Percentiles rank a stretch among this genome's conserved stretches.
Conservation (phyloP, 2,888 invertebrate species). For the Philhelius pedissequus region DNA sequence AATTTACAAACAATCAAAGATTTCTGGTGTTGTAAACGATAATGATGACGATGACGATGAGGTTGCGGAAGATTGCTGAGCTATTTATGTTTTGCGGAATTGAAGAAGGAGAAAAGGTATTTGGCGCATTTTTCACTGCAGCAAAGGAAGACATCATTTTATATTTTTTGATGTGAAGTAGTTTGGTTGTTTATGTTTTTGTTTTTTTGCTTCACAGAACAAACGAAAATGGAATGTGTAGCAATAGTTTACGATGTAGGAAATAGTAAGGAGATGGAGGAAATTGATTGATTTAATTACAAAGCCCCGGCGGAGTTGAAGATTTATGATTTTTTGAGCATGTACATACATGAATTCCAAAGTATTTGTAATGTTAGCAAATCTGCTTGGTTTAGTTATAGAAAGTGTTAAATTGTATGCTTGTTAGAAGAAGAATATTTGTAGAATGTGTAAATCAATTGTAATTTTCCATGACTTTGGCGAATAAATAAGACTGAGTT, state of each 20-base stretch:
- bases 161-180: conserved; percentile 23
- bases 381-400: neutral
- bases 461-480: too few relatives aligned
- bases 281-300: conserved; percentile 44
- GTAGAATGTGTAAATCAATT: too few relatives aligned
- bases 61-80: conserved; percentile 47
- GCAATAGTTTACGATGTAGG: conserved; percentile 44
- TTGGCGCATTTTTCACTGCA: conserved; percentile 49
- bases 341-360: neutral
- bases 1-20: conserved; percentile 54
- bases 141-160: conserved; percentile 49
- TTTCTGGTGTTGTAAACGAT: conserved; percentile 37
- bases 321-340: neutral
- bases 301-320: neutral
- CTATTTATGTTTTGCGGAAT: conserved; percentile 50
- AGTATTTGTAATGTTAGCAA: neutral
- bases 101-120: conserved; percentile 16
- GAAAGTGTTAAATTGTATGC: too few relatives aligned
- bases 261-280: conserved; percentile 24
- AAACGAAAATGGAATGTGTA: conserved; percentile 34
- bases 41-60: conserved; percentile 16
- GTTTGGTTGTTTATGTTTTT: neutral
- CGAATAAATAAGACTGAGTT: too few relatives aligned
- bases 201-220: neutral
- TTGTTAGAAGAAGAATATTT: too few relatives aligned